Percentiles rank a stretch among this genome's conserved stretches.
phyloP scores from a whole-genome alignment of 2,797 vertebrate genomes.

The Menidia menidia region DNA sequence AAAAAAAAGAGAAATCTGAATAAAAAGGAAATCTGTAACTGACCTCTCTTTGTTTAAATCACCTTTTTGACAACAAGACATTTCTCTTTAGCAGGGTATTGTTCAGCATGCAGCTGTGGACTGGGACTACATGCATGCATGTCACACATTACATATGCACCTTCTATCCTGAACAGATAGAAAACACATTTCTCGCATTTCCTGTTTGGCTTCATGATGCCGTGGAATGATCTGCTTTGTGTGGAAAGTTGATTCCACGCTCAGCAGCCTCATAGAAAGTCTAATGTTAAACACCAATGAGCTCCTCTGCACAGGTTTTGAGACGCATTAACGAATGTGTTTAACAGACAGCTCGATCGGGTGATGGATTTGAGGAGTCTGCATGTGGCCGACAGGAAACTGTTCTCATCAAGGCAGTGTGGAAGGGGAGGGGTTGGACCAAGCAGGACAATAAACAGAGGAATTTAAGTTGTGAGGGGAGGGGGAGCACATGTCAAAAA shows the following conservation, averaged over 20 bases:
- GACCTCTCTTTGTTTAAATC: conserved; percentile 66
- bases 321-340: conserved; percentile 27
- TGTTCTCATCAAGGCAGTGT: conserved; percentile 71
- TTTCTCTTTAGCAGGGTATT: conserved; percentile 37
- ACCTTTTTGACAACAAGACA: conserved; percentile 47
- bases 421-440: conserved; percentile 66
- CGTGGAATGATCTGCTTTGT: conserved; percentile 49
- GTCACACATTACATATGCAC: conserved; percentile 57
- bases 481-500: conserved; percentile 68
- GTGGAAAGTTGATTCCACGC: conserved; percentile 45
- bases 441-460: conserved; percentile 74
- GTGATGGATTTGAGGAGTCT: conserved; percentile 73
- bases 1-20: conserved; percentile 41
- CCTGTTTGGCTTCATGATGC: conserved; percentile 69
- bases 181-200: conserved; percentile 70
- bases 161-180: conserved; percentile 72
- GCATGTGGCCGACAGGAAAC: conserved; percentile 81
- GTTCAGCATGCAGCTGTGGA: conserved; percentile 65
- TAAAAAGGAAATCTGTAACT: conserved; percentile 59
- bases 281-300: conserved; percentile 44
- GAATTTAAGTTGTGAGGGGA: conserved; percentile 67
- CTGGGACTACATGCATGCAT: conserved; percentile 67
- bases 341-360: conserved; percentile 37
- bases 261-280: conserved; percentile 50
- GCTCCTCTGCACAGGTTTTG: conserved; percentile 36